Evolutionary conservation across 2,113 vertebrate species (phyloP), one percentile per base, ranked within the genome.

Genomic region (Ophiodon elongatus): DNA sequence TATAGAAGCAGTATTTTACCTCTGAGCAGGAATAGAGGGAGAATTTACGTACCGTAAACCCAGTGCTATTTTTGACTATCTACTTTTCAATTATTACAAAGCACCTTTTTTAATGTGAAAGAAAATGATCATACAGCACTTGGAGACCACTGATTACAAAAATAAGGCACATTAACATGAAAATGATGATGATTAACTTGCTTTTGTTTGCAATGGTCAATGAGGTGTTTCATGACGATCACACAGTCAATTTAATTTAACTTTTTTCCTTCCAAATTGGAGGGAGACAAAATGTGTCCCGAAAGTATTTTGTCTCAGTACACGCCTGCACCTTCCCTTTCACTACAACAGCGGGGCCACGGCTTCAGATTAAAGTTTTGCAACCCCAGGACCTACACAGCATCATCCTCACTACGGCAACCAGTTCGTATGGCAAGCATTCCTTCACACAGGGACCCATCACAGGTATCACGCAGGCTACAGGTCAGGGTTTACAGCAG

Each of bases 361-460:
- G 25, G n/a, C 29, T 65, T 72, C 25, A 71, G 6, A 1, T 6
- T 31, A 31, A 72, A 70, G 15, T 47, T 50, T 41, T 35, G 17
- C 35, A 70, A 62, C 70, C 2, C 15, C 33, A 39, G 37, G 25
- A 83, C n/a, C 43, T 52, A 45, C 70, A 62, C 59, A 69, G 50
- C 70, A 83, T 85, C 60, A 9, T 19, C 59, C 68, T 80, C 41
- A 47, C 76, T 74, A 41, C 54, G 56, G 74, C 60, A 89, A 88
- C 83, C 47, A 19, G 75, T 73, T 9, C 83, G 37, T 41, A 54
- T 56, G 76, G 65, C 47, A 65, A 69, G 68, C 77, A 87, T 89
- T 90, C 75, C 79, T 83, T 25, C 71, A 79, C 69, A 80, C 52
- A 43, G 37, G 5, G 69, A n/a, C 39, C 33, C 62, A 65, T 82